Percentiles rank a stretch among this genome's conserved stretches.
Evolutionary conservation across 1,140 invertebrate species (phyloP).

Genomic region (Sarcophaga bullata): DNA sequence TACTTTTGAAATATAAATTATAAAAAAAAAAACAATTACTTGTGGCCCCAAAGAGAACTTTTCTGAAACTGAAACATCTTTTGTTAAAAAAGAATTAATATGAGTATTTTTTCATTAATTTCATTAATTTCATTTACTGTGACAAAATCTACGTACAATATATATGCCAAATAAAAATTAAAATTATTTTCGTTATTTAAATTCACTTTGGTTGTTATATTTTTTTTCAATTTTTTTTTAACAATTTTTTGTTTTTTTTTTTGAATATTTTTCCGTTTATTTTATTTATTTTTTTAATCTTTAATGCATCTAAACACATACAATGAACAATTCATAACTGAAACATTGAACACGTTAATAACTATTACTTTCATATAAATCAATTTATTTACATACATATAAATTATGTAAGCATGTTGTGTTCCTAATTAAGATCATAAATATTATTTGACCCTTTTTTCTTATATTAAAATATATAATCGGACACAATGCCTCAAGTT

Average conservation of each 20-base stretch:
- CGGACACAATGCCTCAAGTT: too few relatives aligned
- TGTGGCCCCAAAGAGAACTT: conserved; percentile 74
- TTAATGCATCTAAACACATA: not conserved
- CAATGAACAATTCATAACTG: not conserved
- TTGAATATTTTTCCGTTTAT: not conserved
- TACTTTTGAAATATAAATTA: not conserved
- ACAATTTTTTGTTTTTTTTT: not conserved
- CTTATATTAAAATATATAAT: too few relatives aligned
- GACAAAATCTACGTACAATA: too few relatives aligned
- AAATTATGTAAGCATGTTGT: conserved; percentile 16
- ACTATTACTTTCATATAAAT: not conserved
- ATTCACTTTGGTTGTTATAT: not conserved
- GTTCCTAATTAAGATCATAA: not conserved
- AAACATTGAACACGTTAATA: not conserved
- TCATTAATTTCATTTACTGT: too few relatives aligned
- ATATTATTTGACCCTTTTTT: too few relatives aligned
- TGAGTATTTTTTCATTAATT: not conserved
- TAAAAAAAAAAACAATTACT: conserved; percentile 52
- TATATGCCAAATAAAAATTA: not conserved
- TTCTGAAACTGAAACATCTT: conserved; percentile 70
- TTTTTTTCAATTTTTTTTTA: not conserved
- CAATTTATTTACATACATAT: not conserved
- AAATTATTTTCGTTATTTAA: not conserved
- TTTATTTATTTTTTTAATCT: not conserved
- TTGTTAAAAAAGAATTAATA: conserved; percentile 41